These are phyloP conservation scores for Neodon shergylaensis DNA, from an alignment of 2,113 vertebrate genomes.

Conservation along the genomic window DNA sequence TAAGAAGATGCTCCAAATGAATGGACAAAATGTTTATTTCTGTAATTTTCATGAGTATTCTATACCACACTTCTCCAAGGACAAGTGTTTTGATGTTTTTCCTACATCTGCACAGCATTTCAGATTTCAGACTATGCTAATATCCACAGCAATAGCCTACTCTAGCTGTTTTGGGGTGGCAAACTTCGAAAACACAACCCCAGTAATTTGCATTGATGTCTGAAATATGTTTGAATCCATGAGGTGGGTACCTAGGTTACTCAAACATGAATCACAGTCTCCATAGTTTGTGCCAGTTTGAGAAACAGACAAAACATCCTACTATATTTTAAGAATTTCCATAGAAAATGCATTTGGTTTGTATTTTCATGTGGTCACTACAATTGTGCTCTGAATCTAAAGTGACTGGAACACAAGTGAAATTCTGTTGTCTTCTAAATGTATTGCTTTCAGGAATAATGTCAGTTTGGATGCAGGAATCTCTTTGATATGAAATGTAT, in stretches of 20 bases:
- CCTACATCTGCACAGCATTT: slow-evolving; percentile 92
- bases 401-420: slow-evolving; percentile 90
- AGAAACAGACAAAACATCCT: neutral
- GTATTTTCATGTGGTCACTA: slow-evolving; percentile 92
- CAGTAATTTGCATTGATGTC: slow-evolving; percentile 93
- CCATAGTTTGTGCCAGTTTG: neutral
- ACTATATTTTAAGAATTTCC: neutral
- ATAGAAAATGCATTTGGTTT: slow-evolving; percentile 89
- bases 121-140: slow-evolving; percentile 86
- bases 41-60: slow-evolving; percentile 89
- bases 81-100: slow-evolving; percentile 89
- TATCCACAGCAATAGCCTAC: slow-evolving; percentile 93
- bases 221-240: slow-evolving; percentile 87
- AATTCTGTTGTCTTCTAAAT: slow-evolving; percentile 97
- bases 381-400: neutral
- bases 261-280: neutral
- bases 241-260: neutral
- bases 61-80: slow-evolving; percentile 87
- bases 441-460: slow-evolving; percentile 93
- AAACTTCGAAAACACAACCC: slow-evolving; percentile 91
- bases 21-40: slow-evolving; percentile 92
- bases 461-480: slow-evolving; percentile 95
- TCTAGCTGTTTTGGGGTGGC: slow-evolving; percentile 90
- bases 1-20: slow-evolving; percentile 92
- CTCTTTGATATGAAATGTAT: slow-evolving; percentile 95